phyloP scores from a whole-genome alignment of 2,113 vertebrate species.

The Podiceps cristatus region DNA sequence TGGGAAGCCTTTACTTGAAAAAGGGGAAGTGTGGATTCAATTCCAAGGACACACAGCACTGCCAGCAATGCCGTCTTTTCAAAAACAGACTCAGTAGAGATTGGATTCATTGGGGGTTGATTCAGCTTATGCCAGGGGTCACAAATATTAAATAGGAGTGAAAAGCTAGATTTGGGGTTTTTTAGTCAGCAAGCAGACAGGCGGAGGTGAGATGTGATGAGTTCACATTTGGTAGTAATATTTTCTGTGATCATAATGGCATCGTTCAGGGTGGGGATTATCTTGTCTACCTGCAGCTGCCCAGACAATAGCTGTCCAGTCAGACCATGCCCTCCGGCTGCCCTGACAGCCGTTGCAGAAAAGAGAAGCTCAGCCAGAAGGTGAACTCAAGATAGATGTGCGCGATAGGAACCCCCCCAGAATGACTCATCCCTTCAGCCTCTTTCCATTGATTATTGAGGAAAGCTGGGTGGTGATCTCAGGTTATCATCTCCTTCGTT shows the following conservation, averaged over 20 bases:
- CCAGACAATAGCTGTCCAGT: background rate
- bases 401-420: background rate
- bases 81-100: background rate
- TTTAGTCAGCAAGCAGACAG: background rate
- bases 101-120: background rate
- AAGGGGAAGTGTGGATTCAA: background rate
- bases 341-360: background rate
- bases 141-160: background rate
- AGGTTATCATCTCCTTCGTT: background rate
- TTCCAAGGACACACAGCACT: background rate
- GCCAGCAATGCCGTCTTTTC: background rate
- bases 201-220: background rate
- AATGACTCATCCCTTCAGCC: background rate
- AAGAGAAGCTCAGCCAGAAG: background rate
- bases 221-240: background rate
- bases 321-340: background rate
- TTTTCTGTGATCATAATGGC: background rate
- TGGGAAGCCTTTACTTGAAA: background rate
- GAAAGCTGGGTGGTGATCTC: background rate
- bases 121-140: background rate
- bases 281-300: background rate
- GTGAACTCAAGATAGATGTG: background rate
- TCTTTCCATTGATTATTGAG: constrained; percentile 4
- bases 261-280: background rate
- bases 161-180: background rate